Conservation (phyloP, 2,797 vertebrate genomes). For the Pelobates cultripes region DNA sequence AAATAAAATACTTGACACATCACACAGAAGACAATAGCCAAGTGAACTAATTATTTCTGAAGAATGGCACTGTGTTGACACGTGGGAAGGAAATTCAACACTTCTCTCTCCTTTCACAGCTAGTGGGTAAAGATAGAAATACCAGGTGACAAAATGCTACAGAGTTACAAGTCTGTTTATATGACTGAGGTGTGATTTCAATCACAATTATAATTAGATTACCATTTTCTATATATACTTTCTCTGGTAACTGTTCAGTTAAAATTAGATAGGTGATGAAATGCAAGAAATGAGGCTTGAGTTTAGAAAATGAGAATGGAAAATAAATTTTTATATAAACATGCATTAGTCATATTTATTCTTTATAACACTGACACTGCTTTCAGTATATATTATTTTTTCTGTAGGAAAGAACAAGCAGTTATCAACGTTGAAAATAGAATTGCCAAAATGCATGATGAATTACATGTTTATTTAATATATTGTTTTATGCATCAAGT, state of each 20-base stretch:
- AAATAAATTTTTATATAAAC: neutral
- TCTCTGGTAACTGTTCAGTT: neutral
- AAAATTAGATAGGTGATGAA: neutral
- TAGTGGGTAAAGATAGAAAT: neutral
- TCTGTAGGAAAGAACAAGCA: too few relatives aligned
- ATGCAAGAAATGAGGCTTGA: neutral
- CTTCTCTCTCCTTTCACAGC: constrained; percentile 1
- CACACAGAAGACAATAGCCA: neutral
- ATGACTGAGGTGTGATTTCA: neutral
- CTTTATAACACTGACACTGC: too few relatives aligned
- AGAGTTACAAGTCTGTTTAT: neutral
- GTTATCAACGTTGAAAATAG: too few relatives aligned
- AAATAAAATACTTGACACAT: too few relatives aligned
- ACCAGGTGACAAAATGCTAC: neutral
- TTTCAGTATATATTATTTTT: too few relatives aligned
- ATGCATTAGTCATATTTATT: too few relatives aligned
- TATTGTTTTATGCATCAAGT: too few relatives aligned
- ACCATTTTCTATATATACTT: neutral
- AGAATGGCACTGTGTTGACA: neutral
- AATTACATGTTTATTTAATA: too few relatives aligned
- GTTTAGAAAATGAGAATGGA: neutral
- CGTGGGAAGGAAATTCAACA: neutral
- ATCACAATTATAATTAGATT: neutral
- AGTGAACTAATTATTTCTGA: neutral
- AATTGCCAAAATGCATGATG: too few relatives aligned